Evolutionary conservation across 92 coral and sea anemone species (phyloP), one percentile per base, ranked within the genome.

Genomic region (Paramuricea clavata): DNA sequence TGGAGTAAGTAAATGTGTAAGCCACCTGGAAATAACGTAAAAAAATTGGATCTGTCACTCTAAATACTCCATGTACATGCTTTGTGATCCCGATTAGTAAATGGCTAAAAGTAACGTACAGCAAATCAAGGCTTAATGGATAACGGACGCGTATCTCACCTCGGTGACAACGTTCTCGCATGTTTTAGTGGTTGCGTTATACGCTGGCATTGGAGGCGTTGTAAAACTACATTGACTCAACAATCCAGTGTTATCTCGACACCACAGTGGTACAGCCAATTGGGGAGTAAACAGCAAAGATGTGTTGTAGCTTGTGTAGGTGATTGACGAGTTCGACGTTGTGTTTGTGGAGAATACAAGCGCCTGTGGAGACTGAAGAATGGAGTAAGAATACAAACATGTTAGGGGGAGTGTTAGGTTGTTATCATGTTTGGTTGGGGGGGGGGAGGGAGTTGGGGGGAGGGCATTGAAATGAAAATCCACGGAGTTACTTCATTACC

Each of bases 121-220:
- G n/a, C n/a, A n/a, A n/a, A n/a, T n/a, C n/a, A n/a, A n/a, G n/a
- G n/a, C n/a, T n/a, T n/a, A n/a, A n/a, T n/a, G n/a, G n/a, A n/a
- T n/a, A n/a, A n/a, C n/a, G n/a, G n/a, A n/a, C n/a, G n/a, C n/a
- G n/a, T n/a, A n/a, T n/a, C 81, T 85, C 41, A 95, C 98, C 98
- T 95, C 95, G 43, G 90, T 49, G 34, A 87, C 95, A 79, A 94
- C 93, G 81, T 95, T 93, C 69, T 76, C 89, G 67, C 98, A 95
- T 2, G 83, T 91, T 75, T 93, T 92, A 49, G 84, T 93, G 22
- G 32, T 78, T 2, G 69, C 81, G 76, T 92, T 92, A 59, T 91
- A 95, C 13, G 61, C 36, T 21, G 98, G 98, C 36, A 89, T 64
- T 8, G 98, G 95, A 11, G 98, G 98, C 27, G 27, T 67, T 15